A percentile compares a stretch with the other conserved stretches of the same genome.
Conservation (phyloP, 2,113 vertebrate species). For the Chlorodrepanis virens region DNA sequence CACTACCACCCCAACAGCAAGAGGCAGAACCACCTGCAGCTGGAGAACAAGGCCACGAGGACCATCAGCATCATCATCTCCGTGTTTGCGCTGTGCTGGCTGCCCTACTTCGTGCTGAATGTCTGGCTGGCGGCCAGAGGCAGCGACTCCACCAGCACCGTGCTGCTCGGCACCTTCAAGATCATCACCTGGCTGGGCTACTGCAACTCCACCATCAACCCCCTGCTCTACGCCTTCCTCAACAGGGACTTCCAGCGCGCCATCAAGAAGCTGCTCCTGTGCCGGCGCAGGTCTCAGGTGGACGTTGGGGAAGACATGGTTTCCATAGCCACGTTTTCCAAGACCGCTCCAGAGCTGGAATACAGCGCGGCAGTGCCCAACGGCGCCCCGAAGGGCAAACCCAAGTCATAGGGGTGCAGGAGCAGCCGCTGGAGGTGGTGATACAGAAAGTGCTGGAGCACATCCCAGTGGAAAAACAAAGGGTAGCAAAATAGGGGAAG, state of each 20-base stretch:
- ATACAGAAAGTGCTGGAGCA: not conserved
- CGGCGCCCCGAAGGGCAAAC: constrained; percentile 1
- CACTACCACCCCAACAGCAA: constrained; percentile 77
- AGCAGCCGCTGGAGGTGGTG: not conserved
- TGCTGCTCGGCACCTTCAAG: constrained; percentile 63
- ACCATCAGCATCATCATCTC: constrained; percentile 84
- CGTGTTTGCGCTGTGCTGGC: constrained; percentile 87
- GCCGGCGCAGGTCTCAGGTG: constrained; percentile 70
- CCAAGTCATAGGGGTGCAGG: not conserved
- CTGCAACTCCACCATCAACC: constrained; percentile 75
- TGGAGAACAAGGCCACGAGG: constrained; percentile 78
- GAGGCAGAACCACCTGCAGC: constrained; percentile 73
- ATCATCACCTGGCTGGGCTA: constrained; percentile 74
- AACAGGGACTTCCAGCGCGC: constrained; percentile 76
- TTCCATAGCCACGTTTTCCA: constrained; percentile 74
- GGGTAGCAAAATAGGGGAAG: not conserved
- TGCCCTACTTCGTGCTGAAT: constrained; percentile 87
- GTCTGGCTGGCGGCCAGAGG: constrained; percentile 78
- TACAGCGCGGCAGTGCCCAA: not conserved
- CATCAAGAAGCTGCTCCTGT: constrained; percentile 78
- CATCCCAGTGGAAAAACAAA: not conserved
- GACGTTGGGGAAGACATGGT: constrained; percentile 73
- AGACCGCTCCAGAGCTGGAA: constrained; percentile 69
- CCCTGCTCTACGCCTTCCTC: constrained; percentile 72
- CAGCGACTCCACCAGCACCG: constrained; percentile 51